Percentiles rank a stretch among this genome's conserved stretches.
Evolutionary conservation across 2,888 invertebrate species (phyloP).

Genomic region (Aspidapion aeneum): DNA sequence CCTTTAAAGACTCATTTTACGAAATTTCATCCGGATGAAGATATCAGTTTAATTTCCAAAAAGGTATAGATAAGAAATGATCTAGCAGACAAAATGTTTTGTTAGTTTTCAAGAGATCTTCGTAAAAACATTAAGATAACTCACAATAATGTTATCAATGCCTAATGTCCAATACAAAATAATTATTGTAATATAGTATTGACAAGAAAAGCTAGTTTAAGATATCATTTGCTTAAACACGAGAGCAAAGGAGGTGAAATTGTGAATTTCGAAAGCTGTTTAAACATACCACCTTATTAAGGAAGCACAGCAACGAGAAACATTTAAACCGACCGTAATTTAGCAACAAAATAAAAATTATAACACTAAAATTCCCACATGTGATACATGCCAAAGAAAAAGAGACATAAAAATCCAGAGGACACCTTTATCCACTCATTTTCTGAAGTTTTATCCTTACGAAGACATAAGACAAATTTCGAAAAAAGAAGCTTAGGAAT

Average conservation of each 20-base stretch:
- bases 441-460: constrained; percentile 10
- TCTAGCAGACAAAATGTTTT: too few species aligned
- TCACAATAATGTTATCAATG: too few species aligned
- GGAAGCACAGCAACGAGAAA: constrained; percentile 13
- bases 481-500: too few species aligned
- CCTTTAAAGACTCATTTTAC: constrained; percentile 32
- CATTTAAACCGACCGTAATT: constrained; percentile 35
- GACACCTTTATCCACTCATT: constrained; percentile 33
- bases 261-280: constrained; percentile 18
- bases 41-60: too few species aligned
- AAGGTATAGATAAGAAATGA: too few species aligned
- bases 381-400: constrained; percentile 51
- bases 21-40: constrained; percentile 10
- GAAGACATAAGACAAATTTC: too few species aligned
- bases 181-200: constrained; percentile 35
- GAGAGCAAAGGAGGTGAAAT: constrained; percentile 5
- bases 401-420: constrained; percentile 52
- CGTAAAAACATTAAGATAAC: constrained; percentile 23
- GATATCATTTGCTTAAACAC: constrained; percentile 28
- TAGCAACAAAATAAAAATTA: constrained; percentile 11
- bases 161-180: too few species aligned
- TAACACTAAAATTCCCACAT: constrained; percentile 32
- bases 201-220: constrained; percentile 23
- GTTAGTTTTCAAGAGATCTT: constrained; percentile 19
- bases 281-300: constrained; percentile 13